Conservation (phyloP, 2,797 vertebrate genomes). For the Chrysocyon brachyurus region DNA sequence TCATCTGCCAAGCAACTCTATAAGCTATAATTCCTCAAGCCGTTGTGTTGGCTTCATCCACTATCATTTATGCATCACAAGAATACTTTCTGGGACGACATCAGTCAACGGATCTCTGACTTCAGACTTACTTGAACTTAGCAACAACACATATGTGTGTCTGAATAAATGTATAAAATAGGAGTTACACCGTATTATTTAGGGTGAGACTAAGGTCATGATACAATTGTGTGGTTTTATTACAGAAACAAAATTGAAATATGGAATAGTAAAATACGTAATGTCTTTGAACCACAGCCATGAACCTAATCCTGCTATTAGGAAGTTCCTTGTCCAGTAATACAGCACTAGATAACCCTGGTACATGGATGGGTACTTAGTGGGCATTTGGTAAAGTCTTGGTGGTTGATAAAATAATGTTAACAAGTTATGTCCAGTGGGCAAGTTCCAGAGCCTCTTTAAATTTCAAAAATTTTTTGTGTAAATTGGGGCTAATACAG, state of each 20-base stretch:
- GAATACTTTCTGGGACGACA: conserved; percentile 71
- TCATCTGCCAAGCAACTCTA: conserved; percentile 82
- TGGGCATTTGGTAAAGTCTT: not conserved
- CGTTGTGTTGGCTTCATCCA: conserved; percentile 75
- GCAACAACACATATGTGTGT: conserved; percentile 47
- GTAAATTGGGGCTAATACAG: not conserved
- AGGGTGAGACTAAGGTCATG: conserved; percentile 75
- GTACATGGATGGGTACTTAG: not conserved
- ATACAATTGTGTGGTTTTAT: conserved; percentile 65
- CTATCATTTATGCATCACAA: conserved; percentile 74
- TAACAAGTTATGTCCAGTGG: not conserved
- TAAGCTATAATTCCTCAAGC: conserved; percentile 76
- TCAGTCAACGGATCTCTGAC: conserved; percentile 63
- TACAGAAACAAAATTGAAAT: conserved; percentile 71
- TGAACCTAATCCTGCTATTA: conserved; percentile 52
- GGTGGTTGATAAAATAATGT: not conserved
- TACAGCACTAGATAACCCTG: conserved; percentile 12
- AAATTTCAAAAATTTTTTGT: not conserved
- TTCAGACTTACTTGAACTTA: conserved; percentile 58
- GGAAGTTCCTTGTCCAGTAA: conserved; percentile 42
- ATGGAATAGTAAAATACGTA: conserved; percentile 63
- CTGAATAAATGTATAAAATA: conserved; percentile 62
- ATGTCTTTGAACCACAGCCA: conserved; percentile 68
- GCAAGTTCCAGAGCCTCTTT: not conserved
- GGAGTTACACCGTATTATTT: conserved; percentile 69